A percentile compares a stretch with the other conserved stretches of the same genome.
phyloP scores from a whole-genome alignment of 2,113 vertebrate species.

The Hippocampus zosterae region DNA sequence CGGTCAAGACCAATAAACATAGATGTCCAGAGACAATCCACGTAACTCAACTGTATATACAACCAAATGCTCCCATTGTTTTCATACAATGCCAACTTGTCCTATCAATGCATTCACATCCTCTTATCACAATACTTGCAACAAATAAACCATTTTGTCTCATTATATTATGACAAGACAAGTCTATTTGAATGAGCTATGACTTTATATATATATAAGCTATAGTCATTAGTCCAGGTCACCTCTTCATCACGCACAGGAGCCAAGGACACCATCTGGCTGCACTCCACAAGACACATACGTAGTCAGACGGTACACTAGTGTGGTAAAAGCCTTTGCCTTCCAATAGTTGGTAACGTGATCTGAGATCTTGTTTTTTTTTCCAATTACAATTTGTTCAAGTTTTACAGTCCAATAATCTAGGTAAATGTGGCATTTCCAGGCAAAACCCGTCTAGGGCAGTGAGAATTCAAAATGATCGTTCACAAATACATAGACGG shows the following conservation, averaged over 20 bases:
- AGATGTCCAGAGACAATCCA: not conserved
- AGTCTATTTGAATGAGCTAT: slow-evolving; percentile 18
- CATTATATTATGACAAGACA: slow-evolving; percentile 16
- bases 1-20: not conserved
- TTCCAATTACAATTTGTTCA: not conserved
- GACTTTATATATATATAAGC: slow-evolving; percentile 38
- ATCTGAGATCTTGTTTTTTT: not conserved
- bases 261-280: slow-evolving; percentile 67
- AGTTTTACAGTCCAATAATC: not conserved
- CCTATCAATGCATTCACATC: not conserved
- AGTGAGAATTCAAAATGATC: not conserved
- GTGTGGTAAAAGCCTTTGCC: slow-evolving; percentile 49
- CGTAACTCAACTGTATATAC: not conserved
- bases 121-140: not conserved
- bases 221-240: slow-evolving; percentile 29
- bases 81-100: not conserved
- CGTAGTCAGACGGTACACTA: slow-evolving; percentile 40
- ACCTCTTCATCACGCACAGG: slow-evolving; percentile 43
- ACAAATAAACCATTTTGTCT: slow-evolving; percentile 5
- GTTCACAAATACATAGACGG: not conserved
- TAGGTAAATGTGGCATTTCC: not conserved
- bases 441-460: not conserved
- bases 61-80: not conserved
- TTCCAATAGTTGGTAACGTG: slow-evolving; percentile 4
- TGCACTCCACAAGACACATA: slow-evolving; percentile 48